Conservation (phyloP, 1,140 invertebrate genomes). For the Panagrolaimus sp. region DNA sequence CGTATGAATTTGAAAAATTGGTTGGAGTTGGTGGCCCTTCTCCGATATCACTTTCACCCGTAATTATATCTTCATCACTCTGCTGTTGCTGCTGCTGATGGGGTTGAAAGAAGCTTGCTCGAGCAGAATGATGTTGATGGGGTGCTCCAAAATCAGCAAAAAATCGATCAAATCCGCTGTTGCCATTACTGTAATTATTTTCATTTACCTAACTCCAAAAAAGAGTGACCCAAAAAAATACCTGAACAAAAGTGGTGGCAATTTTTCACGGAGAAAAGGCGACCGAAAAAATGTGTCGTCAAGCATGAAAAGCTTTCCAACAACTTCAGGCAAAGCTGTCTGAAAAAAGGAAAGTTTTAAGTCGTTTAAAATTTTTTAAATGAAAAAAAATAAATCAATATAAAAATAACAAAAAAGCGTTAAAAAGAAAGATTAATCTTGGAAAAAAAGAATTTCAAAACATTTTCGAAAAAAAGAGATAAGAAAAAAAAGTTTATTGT, state of each 20-base stretch:
- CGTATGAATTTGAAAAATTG: not conserved
- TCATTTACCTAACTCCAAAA: too few species aligned
- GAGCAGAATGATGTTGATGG: not conserved
- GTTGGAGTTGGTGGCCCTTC: not conserved
- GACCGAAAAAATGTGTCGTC: conserved; percentile 29
- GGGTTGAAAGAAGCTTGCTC: not conserved
- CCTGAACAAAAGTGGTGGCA: conserved; percentile 24
- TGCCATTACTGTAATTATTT: not conserved
- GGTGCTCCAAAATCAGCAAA: conserved; percentile 3
- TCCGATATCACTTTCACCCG: not conserved
- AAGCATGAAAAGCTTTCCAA: conserved; percentile 31
- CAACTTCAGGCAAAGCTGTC: conserved; percentile 19
- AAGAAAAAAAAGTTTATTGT: too few species aligned
- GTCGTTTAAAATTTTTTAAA: too few species aligned
- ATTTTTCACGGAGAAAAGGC: conserved; percentile 24
- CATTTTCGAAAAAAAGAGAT: too few species aligned
- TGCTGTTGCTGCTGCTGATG: not conserved
- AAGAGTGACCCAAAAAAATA: too few species aligned
- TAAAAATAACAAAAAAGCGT: too few species aligned
- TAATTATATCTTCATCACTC: not conserved
- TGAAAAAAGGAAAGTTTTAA: conserved; percentile 1
- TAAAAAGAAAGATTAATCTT: too few species aligned
- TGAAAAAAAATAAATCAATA: too few species aligned
- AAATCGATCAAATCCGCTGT: conserved; percentile 5
- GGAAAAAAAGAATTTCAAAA: too few species aligned